phyloP scores from a whole-genome alignment of 2,113 vertebrate genomes.

The Percopsis transmontana region DNA sequence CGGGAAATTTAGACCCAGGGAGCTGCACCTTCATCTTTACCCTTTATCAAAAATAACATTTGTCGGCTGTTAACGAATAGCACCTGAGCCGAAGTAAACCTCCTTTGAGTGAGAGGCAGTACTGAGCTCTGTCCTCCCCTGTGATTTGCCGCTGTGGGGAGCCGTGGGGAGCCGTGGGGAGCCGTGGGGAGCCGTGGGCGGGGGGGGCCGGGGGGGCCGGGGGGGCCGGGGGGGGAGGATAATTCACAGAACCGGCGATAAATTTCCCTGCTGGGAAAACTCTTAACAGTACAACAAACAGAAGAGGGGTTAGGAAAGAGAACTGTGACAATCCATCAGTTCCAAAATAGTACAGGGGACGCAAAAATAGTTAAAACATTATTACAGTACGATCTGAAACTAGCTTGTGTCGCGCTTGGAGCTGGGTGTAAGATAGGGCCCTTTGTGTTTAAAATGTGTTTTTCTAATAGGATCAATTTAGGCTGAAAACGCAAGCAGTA shows the following conservation, averaged over 20 bases:
- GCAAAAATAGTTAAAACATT: too few relatives aligned
- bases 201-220: conserved; percentile 39
- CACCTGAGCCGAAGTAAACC: conserved; percentile 53
- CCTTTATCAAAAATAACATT: conserved; percentile 56
- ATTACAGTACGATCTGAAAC: too few relatives aligned
- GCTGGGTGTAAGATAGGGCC: too few relatives aligned
- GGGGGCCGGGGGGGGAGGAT: conserved; percentile 33
- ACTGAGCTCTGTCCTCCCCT: conserved; percentile 58
- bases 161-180: background rate
- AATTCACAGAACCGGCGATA: conserved; percentile 61
- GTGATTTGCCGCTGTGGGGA: conserved; percentile 68
- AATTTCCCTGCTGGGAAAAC: conserved; percentile 62
- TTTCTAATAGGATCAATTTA: too few relatives aligned
- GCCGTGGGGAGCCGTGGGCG: background rate
- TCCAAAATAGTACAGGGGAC: conserved; percentile 5
- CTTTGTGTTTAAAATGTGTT: too few relatives aligned
- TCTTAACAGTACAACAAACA: conserved; percentile 54
- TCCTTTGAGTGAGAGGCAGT: conserved; percentile 56
- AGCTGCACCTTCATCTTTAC: conserved; percentile 56
- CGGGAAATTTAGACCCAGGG: background rate
- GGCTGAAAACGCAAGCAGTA: too few relatives aligned
- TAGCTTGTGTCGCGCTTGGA: too few relatives aligned
- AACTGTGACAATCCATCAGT: conserved; percentile 48
- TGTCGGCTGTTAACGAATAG: conserved; percentile 53
- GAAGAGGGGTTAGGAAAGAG: conserved; percentile 1